Evolutionary conservation across 2,888 invertebrate species (phyloP).

Genomic region (Frankliniella intonsa): DNA sequence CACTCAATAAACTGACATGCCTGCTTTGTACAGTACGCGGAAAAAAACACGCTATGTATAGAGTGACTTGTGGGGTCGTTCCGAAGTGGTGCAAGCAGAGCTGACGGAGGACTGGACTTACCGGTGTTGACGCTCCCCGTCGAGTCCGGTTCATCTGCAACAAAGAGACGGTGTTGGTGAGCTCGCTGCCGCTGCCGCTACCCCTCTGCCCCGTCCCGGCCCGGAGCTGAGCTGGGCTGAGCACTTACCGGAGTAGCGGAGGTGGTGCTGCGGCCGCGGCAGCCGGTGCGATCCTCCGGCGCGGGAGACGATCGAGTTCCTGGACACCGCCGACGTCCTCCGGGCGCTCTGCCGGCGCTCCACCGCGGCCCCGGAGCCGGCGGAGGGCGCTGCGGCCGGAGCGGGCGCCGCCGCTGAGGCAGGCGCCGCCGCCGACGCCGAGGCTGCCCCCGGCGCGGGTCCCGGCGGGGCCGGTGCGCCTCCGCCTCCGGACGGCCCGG

Average conservation of each 20-base stretch:
- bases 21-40: too few species aligned
- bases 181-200: background rate
- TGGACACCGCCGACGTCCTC: background rate
- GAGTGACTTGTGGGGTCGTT: too few species aligned
- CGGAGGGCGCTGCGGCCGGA: background rate
- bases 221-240: background rate
- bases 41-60: too few species aligned
- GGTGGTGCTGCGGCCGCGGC: constrained; percentile 5
- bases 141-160: constrained; percentile 4
- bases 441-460: background rate
- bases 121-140: constrained; percentile 16
- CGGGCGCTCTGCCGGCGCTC: constrained; percentile 18
- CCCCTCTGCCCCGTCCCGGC: background rate
- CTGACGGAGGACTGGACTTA: background rate
- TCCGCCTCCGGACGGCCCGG: constrained; percentile 5
- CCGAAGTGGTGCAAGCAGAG: too few species aligned
- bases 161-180: background rate
- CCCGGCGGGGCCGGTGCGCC: background rate
- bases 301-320: background rate
- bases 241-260: constrained; percentile 9
- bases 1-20: too few species aligned
- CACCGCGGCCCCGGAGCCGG: background rate
- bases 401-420: background rate
- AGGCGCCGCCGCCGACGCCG: background rate
- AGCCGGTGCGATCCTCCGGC: background rate